Evolutionary conservation across 2,113 vertebrate species (phyloP).

Genomic region (Chauna torquata): DNA sequence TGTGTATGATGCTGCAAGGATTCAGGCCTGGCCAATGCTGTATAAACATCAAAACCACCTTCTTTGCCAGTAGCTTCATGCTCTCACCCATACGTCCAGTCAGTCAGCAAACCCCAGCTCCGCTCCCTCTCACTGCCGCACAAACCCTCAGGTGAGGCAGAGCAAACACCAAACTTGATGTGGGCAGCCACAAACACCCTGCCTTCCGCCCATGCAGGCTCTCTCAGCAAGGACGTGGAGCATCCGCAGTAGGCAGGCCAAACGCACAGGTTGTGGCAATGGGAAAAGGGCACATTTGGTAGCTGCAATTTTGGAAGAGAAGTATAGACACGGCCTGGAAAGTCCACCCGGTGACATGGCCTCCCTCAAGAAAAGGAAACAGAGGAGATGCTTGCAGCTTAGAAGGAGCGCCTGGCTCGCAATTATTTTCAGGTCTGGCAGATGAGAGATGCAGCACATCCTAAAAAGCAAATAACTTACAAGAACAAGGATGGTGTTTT

Average conservation of each 20-base stretch:
- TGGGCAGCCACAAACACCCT: background rate
- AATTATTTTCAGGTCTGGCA: background rate
- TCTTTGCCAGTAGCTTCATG: background rate
- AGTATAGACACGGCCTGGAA: background rate
- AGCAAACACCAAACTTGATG: background rate
- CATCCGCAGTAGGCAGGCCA: background rate
- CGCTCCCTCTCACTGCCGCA: background rate
- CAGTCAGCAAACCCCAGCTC: background rate
- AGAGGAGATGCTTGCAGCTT: background rate
- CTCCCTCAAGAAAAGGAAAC: background rate
- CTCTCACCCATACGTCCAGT: background rate
- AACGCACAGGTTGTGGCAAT: fast-evolving
- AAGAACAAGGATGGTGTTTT: constrained; percentile 1
- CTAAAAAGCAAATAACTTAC: background rate
- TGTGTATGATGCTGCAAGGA: background rate
- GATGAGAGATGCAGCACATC: background rate
- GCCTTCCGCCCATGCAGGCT: fast-evolving
- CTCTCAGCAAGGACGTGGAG: background rate
- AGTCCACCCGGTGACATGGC: background rate
- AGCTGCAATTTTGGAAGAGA: background rate
- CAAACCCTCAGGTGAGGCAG: background rate
- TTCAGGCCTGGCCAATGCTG: background rate
- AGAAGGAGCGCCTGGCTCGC: background rate
- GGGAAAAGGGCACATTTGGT: background rate
- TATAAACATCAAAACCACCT: background rate